These are phyloP conservation scores for Sesamia nonagrioides DNA, from an alignment of 1,140 invertebrate genomes.

Conservation along the genomic window DNA sequence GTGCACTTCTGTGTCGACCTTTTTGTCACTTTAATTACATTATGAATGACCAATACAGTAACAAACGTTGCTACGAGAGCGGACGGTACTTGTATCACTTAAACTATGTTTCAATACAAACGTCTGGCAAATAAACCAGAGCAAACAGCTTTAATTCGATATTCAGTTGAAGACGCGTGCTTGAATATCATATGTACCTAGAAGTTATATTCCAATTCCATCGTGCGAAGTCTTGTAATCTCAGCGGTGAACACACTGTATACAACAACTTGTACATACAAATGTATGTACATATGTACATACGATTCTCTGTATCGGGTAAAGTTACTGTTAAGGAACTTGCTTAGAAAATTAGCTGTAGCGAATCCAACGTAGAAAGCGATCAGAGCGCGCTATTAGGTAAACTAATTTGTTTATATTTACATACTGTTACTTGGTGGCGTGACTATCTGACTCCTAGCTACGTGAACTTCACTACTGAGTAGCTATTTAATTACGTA, in stretches of 20 bases:
- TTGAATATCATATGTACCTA: background rate
- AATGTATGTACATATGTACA: background rate
- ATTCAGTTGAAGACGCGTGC: background rate
- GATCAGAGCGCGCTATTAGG: slow-evolving; percentile 42
- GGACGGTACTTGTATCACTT: background rate
- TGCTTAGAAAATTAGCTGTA: slow-evolving; percentile 33
- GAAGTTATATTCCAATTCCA: slow-evolving; percentile 1
- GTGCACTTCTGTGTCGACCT: slow-evolving; percentile 41
- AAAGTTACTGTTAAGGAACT: slow-evolving; percentile 1
- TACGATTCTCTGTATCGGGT: background rate
- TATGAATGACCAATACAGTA: slow-evolving; percentile 29
- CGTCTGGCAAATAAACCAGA: background rate
- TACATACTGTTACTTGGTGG: slow-evolving; percentile 33
- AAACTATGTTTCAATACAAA: background rate
- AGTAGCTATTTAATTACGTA: slow-evolving; percentile 36
- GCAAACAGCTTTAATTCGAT: slow-evolving; percentile 16
- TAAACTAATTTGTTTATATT: slow-evolving; percentile 52
- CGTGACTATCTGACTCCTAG: slow-evolving; percentile 41
- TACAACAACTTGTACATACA: slow-evolving; percentile 1
- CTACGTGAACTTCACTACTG: slow-evolving; percentile 24
- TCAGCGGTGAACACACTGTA: background rate
- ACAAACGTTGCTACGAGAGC: background rate
- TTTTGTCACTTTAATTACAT: slow-evolving; percentile 39
- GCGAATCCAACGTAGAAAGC: slow-evolving; percentile 10
- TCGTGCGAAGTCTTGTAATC: background rate